Base-by-base conservation (phyloP, 30 jellyfish, hydroid and myxozoan species). In the Hydractinia symbiolongicarpus region DNA sequence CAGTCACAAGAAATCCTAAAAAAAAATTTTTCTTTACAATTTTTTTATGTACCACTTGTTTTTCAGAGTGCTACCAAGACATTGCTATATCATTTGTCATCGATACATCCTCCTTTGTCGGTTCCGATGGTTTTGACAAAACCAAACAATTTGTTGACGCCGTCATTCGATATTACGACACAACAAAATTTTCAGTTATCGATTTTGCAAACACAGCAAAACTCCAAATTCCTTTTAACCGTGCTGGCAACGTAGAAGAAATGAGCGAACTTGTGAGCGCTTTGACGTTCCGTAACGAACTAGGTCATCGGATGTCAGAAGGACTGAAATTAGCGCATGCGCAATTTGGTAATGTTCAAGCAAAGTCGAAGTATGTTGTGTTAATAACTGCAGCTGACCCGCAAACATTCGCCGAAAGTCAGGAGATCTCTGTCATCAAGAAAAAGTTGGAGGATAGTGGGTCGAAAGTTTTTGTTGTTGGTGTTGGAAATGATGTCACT, bases 41-140 rank as follows among this genome's bases (percentile, higher is more conserved):
- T 30, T 30, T 57, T 30, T 30, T 30, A 30, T 30, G 44, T 30
- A 30, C 11, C 15, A 9, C 44, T 82, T 67, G 77, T 60, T 30
- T 52, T 66, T n/a, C 74, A 89, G 96, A 78, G 17, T 89, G 96
- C 66, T 83, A 83, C 67, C 72, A 67, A 44, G 83, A 73, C 9
- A 68, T 78, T 52, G 80, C 82, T 13, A 71, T 89, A 20, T 78
- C 81, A 6, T 89, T 89, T 73, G 73, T 79, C 73, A 55, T 89
- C 70, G 96, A 89, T 54, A 84, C 72, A 62, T 83, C 96, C 5
- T 52, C 52, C 14, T 64, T 51, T 17, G 82, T 84, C 52, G 96
- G 96, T 40, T 62, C 80, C 68, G 94, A 83, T 49, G 96, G 91
- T 10, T 89, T 89, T 67, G 91, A 74, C 52, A 89, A 83, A 58